Base-by-base conservation (phyloP, 2,888 invertebrate genomes). In the Elysia crispata region DNA sequence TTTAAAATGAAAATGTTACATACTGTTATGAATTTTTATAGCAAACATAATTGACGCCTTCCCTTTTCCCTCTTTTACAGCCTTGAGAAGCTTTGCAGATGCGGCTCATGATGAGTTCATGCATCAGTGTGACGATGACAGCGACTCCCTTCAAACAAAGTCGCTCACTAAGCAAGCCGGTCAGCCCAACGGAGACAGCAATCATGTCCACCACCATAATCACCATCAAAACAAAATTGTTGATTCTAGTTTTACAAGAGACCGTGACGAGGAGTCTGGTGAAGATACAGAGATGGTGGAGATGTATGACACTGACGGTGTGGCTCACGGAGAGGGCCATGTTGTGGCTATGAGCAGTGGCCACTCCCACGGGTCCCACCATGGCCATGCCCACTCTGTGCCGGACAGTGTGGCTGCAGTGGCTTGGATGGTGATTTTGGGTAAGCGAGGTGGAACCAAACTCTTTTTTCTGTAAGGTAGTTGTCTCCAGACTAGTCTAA, bases 371-470 rank as follows among this genome's bases (percentile, higher is more conserved):
- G n/a, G 25, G 1, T 70, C 70, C n/a, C 83, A 83, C 69, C 86
- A 86, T 77, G 84, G 85, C 15, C 88, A 90, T 81, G 81, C 83
- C 69, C 86, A 87, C 77, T 76, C 80, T 0, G 82, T 87, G 6
- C 89, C 90, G 1, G 95, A 95, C 50, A 95, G 96, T 83, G 94
- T 97, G 90, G 95, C 96, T 11, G 96, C 96, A 6, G 97, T 98
- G 0, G 97, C 97, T 0, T 97, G 97, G 97, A 97, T 98, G 97
- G 97, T 98, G 81, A 95, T 98, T 86, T 96, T 97, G 95, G 98
- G 79, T 79, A 31, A 57, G 54, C 33, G 33, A 41, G 41, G 11
- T n/a, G n/a, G n/a, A n/a, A n/a, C n/a, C n/a, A n/a, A n/a, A n/a
- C n/a, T n/a, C n/a, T n/a, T n/a, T n/a, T n/a, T n/a, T n/a, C n/a